These are phyloP conservation scores for Drosophila takahashii DNA, from an alignment of 1,140 invertebrate genomes.

Conservation along the genomic window DNA sequence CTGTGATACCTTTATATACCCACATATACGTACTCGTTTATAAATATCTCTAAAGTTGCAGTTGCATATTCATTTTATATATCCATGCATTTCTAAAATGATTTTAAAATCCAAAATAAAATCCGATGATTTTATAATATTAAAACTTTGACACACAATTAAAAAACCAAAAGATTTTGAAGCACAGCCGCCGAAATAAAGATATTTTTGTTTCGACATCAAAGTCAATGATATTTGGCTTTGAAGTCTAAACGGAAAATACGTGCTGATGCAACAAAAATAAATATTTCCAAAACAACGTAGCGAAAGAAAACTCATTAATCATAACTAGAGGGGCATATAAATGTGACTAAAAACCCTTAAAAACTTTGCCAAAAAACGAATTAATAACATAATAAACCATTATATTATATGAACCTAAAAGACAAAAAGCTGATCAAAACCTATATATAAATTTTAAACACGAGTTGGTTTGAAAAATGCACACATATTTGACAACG, in stretches of 20 bases:
- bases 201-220: conserved; percentile 55
- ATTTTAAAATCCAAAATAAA: conserved; percentile 78
- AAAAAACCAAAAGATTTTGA: conserved; percentile 25
- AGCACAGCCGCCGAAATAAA: conserved; percentile 32
- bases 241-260: conserved; percentile 44
- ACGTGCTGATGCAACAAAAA: conserved; percentile 47
- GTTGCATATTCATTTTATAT: conserved; percentile 64
- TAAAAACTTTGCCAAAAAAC: conserved; percentile 33
- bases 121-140: conserved; percentile 85
- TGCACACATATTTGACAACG: conserved; percentile 79
- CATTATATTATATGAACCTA: conserved; percentile 33
- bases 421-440: conserved; percentile 33
- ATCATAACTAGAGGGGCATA: conserved; percentile 50
- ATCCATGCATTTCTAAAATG: conserved; percentile 81
- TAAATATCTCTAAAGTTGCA: conserved; percentile 55
- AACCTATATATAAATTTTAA: conserved; percentile 41
- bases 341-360: conserved; percentile 48
- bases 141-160: conserved; percentile 84
- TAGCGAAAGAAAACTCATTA: conserved; percentile 50
- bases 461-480: conserved; percentile 76
- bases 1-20: conserved; percentile 32
- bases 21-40: conserved; percentile 17
- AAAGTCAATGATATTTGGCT: conserved; percentile 51
- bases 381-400: conserved; percentile 13
- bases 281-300: conserved; percentile 27